Conservation (phyloP, 2,113 vertebrate species). For the Rhegmatorhina hoffmannsi region DNA sequence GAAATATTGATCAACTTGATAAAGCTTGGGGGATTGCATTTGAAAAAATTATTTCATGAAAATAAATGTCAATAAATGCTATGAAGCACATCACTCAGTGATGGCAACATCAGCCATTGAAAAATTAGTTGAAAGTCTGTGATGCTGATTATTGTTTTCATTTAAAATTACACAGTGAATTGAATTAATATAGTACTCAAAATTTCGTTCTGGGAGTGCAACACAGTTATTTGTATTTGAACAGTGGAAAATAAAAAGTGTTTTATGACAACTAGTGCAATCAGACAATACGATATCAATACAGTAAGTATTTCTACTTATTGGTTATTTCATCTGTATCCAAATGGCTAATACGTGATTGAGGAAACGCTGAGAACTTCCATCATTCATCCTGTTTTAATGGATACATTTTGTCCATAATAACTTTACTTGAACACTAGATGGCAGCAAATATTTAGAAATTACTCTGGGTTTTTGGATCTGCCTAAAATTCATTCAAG, state of each 20-base stretch:
- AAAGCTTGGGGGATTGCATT: background rate
- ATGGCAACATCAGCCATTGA: background rate
- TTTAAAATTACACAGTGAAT: background rate
- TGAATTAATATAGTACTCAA: background rate
- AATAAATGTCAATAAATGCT: background rate
- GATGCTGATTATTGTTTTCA: background rate
- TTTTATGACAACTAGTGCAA: background rate
- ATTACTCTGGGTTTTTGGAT: slow-evolving; percentile 27
- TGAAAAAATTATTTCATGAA: background rate
- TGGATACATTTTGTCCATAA: background rate
- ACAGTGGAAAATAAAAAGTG: accelerated
- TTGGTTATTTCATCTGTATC: background rate
- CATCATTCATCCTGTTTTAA: background rate
- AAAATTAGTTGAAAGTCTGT: background rate
- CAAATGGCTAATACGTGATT: background rate
- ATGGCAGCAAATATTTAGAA: slow-evolving; percentile 75
- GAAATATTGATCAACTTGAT: background rate
- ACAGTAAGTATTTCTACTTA: background rate
- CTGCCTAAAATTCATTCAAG: slow-evolving; percentile 33
- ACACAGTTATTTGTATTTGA: background rate
- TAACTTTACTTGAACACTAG: slow-evolving; percentile 57
- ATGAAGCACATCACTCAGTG: accelerated
- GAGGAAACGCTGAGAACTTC: background rate
- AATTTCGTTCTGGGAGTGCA: background rate
- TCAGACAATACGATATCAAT: background rate